Percentiles rank a stretch among this genome's conserved stretches.
Conservation (phyloP, 1,140 invertebrate species). For the Anastrepha obliqua region DNA sequence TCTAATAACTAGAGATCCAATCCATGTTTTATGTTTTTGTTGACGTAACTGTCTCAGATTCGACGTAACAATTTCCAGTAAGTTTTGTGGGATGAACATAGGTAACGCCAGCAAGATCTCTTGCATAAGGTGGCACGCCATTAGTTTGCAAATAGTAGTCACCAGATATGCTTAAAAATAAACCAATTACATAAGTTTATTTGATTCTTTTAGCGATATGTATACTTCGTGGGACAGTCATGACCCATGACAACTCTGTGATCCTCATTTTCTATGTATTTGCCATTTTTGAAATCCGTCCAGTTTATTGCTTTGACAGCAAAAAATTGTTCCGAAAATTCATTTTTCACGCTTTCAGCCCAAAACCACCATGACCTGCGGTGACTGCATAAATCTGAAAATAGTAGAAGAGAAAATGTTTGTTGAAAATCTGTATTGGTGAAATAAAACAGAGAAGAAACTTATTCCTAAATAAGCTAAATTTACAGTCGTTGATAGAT, state of each 20-base stretch:
- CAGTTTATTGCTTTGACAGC: conserved; percentile 73
- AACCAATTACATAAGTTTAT: not conserved
- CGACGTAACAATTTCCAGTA: conserved; percentile 61
- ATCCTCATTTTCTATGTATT: conserved; percentile 58
- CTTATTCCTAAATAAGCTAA: too few species aligned
- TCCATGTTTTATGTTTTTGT: not conserved
- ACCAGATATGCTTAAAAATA: conserved; percentile 67
- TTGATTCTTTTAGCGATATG: not conserved
- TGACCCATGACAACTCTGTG: conserved; percentile 68
- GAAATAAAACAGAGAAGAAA: not conserved
- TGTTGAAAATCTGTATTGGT: not conserved
- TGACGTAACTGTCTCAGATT: not conserved
- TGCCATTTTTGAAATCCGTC: conserved; percentile 73
- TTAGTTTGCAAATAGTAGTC: conserved; percentile 75
- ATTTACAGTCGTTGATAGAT: too few species aligned
- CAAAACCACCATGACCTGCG: conserved; percentile 79
- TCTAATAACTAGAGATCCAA: not conserved
- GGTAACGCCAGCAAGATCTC: conserved; percentile 66
- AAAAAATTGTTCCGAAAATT: conserved; percentile 75
- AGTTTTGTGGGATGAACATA: conserved; percentile 70
- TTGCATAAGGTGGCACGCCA: conserved; percentile 71
- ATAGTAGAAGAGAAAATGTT: not conserved
- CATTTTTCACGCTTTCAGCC: conserved; percentile 77
- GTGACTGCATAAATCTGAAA: conserved; percentile 80
- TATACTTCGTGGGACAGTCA: conserved; percentile 69